Conservation (phyloP, 2,888 invertebrate genomes). For the Sepioteuthis lessoniana region DNA sequence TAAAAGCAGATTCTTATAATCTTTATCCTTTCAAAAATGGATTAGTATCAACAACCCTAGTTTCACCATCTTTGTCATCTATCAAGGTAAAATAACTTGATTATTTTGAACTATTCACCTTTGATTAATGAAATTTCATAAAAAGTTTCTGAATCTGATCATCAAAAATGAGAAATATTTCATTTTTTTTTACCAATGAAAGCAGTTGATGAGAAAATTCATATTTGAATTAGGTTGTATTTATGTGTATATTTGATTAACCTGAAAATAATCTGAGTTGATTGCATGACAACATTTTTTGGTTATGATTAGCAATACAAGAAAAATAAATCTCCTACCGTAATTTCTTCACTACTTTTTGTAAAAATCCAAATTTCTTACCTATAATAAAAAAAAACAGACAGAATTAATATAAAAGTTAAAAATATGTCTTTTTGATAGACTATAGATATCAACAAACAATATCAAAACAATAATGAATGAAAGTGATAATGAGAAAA, state of each 20-base stretch:
- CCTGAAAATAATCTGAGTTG: background rate
- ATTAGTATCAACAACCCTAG: too few relatives aligned
- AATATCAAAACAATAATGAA: background rate
- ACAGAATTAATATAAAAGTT: background rate
- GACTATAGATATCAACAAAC: background rate
- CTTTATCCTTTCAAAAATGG: too few relatives aligned
- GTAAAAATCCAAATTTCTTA: background rate
- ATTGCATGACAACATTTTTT: background rate
- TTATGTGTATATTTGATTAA: background rate
- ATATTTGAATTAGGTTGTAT: background rate
- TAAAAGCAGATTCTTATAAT: too few relatives aligned
- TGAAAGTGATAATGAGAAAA: background rate
- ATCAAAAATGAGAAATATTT: too few relatives aligned
- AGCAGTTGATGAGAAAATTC: background rate
- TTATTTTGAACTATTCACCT: too few relatives aligned
- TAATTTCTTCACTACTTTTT: background rate
- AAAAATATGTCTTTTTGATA: background rate
- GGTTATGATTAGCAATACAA: background rate
- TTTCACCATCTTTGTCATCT: too few relatives aligned
- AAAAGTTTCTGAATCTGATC: background rate
- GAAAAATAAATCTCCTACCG: background rate
- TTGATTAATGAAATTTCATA: too few relatives aligned
- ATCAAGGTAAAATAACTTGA: too few relatives aligned
- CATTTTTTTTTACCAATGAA: too few relatives aligned
- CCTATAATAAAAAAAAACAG: background rate